Evolutionary conservation across 92 coral and sea anemone species (phyloP), one percentile per base, ranked within the genome.

Genomic region (Virgularia gustaviana): DNA sequence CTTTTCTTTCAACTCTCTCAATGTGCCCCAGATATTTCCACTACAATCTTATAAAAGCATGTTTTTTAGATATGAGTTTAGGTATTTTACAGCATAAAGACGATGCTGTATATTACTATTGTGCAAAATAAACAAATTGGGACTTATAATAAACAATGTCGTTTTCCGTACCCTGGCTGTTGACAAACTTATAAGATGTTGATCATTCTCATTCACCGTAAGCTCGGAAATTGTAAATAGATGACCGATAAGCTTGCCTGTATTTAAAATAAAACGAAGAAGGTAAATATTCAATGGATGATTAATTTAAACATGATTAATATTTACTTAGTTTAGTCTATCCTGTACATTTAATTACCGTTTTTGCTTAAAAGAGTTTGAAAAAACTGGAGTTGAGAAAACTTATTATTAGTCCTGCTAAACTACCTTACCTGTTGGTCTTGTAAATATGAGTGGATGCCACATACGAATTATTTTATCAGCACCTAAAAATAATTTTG

Each of bases 371-470:
- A n/a, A n/a, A n/a, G n/a, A n/a, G 13, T 16, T 9, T 25, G 2
- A 30, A 8, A 8, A 16, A 4, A 22, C 27, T 6, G 2, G 20
- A 25, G 12, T 4, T 29, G 9, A 7, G 1, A 29, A 13, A 8
- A 70, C 71, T 9, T 23, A 13, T 43, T 63, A 6, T 7, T 35
- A 31, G 24, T 8, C 4, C 3, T 9, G 4, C 12, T 19, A 20
- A 9, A 20, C 52, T n/a, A n/a, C n/a, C 65, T 70, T 13, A 91
- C 97, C 96, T 61, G 98, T 92, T 31, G 98, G 98, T 42, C 96
- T 87, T 37, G 98, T 86, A 77, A 92, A 92, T 25, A 89, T 92
- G 13, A 92, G 85, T 0, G 98, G 98, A 85, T 92, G 98, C 98
- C 98, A 92, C 36, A 92, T 88, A 22, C 98, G 79, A 36, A 92